These are phyloP conservation scores for Poeciliopsis occidentalis DNA, from an alignment of 2,113 vertebrate genomes.

Conservation along the genomic window DNA sequence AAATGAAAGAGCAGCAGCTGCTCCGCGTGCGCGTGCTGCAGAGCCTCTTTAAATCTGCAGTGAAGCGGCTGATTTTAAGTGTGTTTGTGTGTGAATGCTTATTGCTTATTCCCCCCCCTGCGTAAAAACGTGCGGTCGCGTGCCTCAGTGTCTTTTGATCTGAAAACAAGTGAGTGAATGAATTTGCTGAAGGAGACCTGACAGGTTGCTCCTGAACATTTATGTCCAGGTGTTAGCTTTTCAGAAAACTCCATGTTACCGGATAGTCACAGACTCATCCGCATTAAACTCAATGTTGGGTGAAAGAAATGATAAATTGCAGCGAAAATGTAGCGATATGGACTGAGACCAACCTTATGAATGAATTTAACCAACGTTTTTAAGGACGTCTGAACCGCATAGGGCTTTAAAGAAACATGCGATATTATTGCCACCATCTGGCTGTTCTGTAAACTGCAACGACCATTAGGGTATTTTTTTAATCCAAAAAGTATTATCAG, in stretches of 20 bases:
- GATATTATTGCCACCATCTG: constrained; percentile 36
- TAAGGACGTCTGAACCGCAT: not conserved
- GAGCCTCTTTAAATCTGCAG: not conserved
- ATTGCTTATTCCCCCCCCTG: not conserved
- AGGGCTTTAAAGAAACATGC: not conserved
- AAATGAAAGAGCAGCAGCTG: constrained; percentile 57
- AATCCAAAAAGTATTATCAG: not conserved
- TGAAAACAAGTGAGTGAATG: not conserved
- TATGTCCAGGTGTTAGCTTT: not conserved
- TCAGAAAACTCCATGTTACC: not conserved
- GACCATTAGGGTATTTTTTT: not conserved
- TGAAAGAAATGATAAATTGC: not conserved
- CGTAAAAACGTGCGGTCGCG: not conserved
- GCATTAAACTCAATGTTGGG: not conserved
- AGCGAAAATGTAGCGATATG: not conserved
- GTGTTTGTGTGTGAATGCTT: not conserved
- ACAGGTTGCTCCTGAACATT: not conserved
- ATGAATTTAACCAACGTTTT: not conserved
- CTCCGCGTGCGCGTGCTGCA: not conserved
- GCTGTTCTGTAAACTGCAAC: not conserved
- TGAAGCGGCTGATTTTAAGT: not conserved
- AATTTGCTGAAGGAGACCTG: not conserved
- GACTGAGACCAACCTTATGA: not conserved
- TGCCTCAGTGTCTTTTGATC: not conserved
- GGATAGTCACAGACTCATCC: not conserved